Conservation (phyloP, 2,113 vertebrate species). For the Naja naja region DNA sequence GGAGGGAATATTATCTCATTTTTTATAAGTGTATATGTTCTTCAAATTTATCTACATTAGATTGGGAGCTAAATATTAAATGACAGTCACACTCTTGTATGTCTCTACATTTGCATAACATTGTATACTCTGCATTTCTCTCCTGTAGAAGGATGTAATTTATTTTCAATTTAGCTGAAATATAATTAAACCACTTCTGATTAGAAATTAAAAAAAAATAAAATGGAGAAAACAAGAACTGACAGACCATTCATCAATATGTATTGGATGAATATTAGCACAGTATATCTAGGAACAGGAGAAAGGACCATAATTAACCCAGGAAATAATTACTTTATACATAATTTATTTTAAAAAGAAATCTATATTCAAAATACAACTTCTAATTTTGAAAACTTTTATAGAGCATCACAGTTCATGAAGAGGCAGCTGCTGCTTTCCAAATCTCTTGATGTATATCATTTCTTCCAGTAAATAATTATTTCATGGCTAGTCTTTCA, state of each 20-base stretch:
- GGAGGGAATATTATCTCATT: background rate
- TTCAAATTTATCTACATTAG: background rate
- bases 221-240: background rate
- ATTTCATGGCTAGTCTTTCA: background rate
- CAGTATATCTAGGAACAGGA: background rate
- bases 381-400: background rate
- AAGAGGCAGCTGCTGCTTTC: background rate
- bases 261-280: background rate
- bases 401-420: background rate
- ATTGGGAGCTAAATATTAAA: background rate
- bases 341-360: background rate
- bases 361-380: background rate
- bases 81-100: background rate
- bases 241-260: background rate
- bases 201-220: background rate
- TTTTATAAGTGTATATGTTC: background rate
- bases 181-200: constrained; percentile 10
- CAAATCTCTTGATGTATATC: background rate
- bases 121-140: background rate
- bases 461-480: background rate
- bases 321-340: background rate
- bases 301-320: background rate
- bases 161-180: background rate
- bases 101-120: background rate
- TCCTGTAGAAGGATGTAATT: background rate